A percentile compares a stretch with the other conserved stretches of the same genome.
These are phyloP conservation scores for Morone saxatilis DNA, from an alignment of 2,113 vertebrate genomes.

Conservation along the genomic window DNA sequence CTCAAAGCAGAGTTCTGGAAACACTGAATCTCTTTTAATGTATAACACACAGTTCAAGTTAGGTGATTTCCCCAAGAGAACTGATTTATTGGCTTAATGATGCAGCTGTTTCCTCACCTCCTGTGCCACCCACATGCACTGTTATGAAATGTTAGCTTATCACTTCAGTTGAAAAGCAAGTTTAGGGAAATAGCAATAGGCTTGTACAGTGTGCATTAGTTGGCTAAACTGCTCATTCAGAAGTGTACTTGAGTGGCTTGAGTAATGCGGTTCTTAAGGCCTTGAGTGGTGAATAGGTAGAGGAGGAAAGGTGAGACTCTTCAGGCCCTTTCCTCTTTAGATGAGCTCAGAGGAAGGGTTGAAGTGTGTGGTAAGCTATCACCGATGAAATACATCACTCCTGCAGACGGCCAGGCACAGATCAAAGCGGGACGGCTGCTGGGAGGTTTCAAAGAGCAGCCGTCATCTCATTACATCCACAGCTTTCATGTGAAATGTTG, in stretches of 20 bases:
- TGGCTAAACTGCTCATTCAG: slow-evolving; percentile 40
- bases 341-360: slow-evolving; percentile 37
- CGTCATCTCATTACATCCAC: slow-evolving; percentile 66
- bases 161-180: slow-evolving; percentile 23
- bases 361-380: slow-evolving; percentile 46
- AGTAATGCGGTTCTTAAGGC: slow-evolving; percentile 50
- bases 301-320: slow-evolving; percentile 58
- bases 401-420: slow-evolving; percentile 43
- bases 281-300: slow-evolving; percentile 49
- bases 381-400: slow-evolving; percentile 56
- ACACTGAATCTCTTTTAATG: slow-evolving; percentile 21
- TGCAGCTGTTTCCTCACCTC: slow-evolving; percentile 27
- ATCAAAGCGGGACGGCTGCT: slow-evolving; percentile 63
- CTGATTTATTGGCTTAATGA: slow-evolving; percentile 31
- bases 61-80: slow-evolving; percentile 22
- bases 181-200: slow-evolving; percentile 33
- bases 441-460: slow-evolving; percentile 67
- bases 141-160: neutral
- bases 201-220: slow-evolving; percentile 45
- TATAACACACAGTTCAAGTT: slow-evolving; percentile 28
- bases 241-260: slow-evolving; percentile 54
- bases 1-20: slow-evolving; percentile 25
- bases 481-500: slow-evolving; percentile 71
- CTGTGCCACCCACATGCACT: slow-evolving; percentile 18
- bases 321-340: slow-evolving; percentile 42